A percentile compares a stretch with the other conserved stretches of the same genome.
These are phyloP conservation scores for Campylomormyrus tamandua DNA, from an alignment of 2,113 vertebrate genomes.

Conservation along the genomic window DNA sequence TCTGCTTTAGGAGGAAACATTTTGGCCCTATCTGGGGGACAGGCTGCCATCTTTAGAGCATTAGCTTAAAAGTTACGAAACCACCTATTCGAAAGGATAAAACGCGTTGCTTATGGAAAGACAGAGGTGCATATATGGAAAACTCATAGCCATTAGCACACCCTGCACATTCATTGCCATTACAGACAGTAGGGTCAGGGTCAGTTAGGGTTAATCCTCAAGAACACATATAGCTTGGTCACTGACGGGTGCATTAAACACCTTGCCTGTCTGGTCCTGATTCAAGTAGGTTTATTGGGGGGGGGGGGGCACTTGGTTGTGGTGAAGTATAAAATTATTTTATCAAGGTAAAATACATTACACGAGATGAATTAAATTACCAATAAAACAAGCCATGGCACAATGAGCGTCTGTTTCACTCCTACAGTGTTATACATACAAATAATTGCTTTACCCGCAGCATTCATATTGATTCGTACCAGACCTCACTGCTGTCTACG, in stretches of 20 bases:
- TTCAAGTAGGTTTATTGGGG: not conserved
- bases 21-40: not conserved
- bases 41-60: not conserved
- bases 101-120: slow-evolving; percentile 15
- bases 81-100: not conserved
- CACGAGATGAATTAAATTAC: not conserved
- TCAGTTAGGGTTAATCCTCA: not conserved
- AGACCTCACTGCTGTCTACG: not conserved
- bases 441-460: not conserved
- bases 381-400: not conserved
- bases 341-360: not conserved
- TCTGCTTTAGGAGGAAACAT: not conserved
- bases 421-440: not conserved
- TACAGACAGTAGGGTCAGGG: not conserved
- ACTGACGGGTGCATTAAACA: not conserved
- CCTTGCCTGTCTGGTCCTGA: not conserved
- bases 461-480: not conserved
- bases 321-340: not conserved
- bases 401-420: not conserved
- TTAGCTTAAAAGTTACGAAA: not conserved
- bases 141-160: not conserved
- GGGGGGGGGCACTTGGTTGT: not conserved
- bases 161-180: not conserved
- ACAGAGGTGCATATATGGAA: not conserved
- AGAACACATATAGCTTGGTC: not conserved